Conservation (phyloP, 2,113 vertebrate genomes). For the Tragelaphus imberbis region DNA sequence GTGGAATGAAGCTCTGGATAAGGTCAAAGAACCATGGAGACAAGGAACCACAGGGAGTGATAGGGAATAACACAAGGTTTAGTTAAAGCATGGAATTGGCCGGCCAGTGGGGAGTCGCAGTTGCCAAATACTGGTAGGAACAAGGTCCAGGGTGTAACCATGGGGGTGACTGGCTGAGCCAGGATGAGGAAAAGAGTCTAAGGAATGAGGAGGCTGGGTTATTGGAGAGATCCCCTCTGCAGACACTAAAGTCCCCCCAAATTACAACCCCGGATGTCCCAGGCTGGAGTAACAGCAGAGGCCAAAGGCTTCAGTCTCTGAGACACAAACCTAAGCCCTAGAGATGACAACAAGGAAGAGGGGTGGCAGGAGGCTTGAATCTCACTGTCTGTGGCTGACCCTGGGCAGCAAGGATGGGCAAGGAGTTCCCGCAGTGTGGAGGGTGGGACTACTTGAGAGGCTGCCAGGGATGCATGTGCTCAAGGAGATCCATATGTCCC, state of each 20-base stretch:
- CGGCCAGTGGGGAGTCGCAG: rapidly evolving
- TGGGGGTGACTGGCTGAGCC: neutral
- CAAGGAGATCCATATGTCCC: rapidly evolving
- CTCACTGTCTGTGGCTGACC: too few relatives aligned
- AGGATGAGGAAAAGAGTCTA: neutral
- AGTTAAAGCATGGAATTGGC: too few relatives aligned
- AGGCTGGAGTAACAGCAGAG: neutral
- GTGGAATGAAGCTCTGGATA: neutral
- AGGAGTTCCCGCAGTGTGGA: rapidly evolving
- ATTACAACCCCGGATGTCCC: neutral
- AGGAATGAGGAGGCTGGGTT: neutral
- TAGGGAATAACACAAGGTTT: neutral
- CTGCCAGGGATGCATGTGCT: neutral
- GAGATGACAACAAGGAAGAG: neutral
- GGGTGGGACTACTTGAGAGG: neutral
- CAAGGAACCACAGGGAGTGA: neutral
- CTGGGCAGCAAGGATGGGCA: neutral
- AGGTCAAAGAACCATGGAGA: neutral
- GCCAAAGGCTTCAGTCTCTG: neutral
- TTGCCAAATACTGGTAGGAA: neutral
- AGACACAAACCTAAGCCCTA: neutral
- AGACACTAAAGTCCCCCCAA: neutral
- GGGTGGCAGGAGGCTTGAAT: neutral
- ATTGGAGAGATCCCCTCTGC: neutral
- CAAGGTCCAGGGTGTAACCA: neutral